Conservation (phyloP, 2,888 invertebrate genomes). For the Biston stratarius region DNA sequence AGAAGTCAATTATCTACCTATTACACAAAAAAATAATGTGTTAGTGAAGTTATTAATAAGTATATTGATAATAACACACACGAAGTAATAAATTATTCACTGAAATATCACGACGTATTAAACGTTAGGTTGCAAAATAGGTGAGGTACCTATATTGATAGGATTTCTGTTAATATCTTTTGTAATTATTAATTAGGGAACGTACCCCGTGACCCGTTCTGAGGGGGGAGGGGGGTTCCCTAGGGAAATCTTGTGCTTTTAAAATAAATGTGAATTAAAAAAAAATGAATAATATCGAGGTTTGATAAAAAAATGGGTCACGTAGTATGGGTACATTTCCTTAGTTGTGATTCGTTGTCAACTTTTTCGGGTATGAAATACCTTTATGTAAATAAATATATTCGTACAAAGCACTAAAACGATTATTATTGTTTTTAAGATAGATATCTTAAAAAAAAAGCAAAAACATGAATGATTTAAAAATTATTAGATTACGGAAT, state of each 20-base stretch:
- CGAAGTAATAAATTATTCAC: conserved; percentile 9
- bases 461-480: background rate
- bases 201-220: no score
- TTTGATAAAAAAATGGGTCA: no score
- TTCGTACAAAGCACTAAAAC: conserved; percentile 18
- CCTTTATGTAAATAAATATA: conserved; percentile 31
- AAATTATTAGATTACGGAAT: no score
- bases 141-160: background rate
- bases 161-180: background rate
- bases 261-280: no score
- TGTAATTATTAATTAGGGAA: background rate
- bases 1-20: conserved; percentile 36
- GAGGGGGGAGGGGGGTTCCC: no score
- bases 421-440: background rate
- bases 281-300: no score
- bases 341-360: background rate
- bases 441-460: background rate
- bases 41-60: conserved; percentile 21
- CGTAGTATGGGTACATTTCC: no score
- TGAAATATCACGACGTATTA: conserved; percentile 2
- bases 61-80: conserved; percentile 15
- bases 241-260: no score
- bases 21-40: conserved; percentile 21
- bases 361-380: conserved; percentile 31
- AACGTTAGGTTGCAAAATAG: background rate